Percentiles rank a stretch among this genome's conserved stretches.
These are phyloP conservation scores for Isotomurus palustris DNA, from an alignment of 2,888 invertebrate genomes.

Conservation along the genomic window DNA sequence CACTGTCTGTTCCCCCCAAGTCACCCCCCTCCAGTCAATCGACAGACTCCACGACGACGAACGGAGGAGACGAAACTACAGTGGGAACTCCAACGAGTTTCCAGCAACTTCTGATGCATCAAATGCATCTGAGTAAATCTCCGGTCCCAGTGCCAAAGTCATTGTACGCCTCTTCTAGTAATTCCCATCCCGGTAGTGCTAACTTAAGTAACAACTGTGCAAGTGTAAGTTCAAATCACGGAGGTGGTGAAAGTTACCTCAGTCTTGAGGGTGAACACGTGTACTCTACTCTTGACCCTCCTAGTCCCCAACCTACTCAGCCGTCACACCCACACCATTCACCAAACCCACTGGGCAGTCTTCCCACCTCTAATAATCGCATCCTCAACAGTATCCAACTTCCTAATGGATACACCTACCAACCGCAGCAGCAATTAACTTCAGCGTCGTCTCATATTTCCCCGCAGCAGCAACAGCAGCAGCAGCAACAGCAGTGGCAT, in stretches of 20 bases:
- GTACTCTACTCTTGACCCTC: constrained; percentile 44
- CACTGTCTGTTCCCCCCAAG: constrained; percentile 33
- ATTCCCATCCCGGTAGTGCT: constrained; percentile 12
- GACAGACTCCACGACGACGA: constrained; percentile 39
- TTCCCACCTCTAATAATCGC: constrained; percentile 15
- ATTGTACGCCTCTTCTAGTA: constrained; percentile 19
- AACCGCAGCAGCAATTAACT: constrained; percentile 19
- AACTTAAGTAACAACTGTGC: constrained; percentile 6
- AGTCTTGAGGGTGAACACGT: constrained; percentile 45
- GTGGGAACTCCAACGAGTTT: constrained; percentile 8
- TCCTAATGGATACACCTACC: constrained; percentile 45
- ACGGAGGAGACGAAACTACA: constrained; percentile 30
- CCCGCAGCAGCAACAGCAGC: constrained; percentile 20
- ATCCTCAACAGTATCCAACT: constrained; percentile 41
- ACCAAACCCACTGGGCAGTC: background rate
- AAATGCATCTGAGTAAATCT: constrained; percentile 25
- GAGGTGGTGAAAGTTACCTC: constrained; percentile 44
- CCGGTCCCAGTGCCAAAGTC: constrained; percentile 42
- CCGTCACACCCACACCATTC: constrained; percentile 29
- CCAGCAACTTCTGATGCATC: constrained; percentile 3
- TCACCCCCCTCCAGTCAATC: constrained; percentile 41
- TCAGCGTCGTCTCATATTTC: background rate
- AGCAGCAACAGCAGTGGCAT: constrained; percentile 23
- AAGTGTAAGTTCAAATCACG: background rate
- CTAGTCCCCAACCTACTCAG: constrained; percentile 45